Base-by-base conservation (phyloP, 2,888 invertebrate genomes). In the Digitonthophagus gazella region DNA sequence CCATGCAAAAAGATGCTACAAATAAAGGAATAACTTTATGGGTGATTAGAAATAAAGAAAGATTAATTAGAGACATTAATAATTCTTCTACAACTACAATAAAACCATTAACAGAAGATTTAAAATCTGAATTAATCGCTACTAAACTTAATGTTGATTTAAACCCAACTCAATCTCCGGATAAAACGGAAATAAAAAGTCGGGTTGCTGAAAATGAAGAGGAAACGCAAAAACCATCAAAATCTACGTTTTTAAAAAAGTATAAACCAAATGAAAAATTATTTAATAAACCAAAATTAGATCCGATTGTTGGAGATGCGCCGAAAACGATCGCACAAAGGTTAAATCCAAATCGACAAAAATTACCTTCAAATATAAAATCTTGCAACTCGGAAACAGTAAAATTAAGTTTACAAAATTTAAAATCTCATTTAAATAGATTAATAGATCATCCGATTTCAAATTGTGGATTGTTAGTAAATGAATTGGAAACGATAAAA, bases 401-500 rank as follows among this genome's bases (percentile, higher is more conserved):
- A 5, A 61, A 61, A 14, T 16, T 61, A 3, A 19, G n/a, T 18
- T 20, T 61, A n/a, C 61, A 61, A 19, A 20, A 20, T 19, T n/a
- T 61, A 18, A 61, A 61, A 11, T n/a, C 18, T 16, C 61, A 61
- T 16, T 18, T 20, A 18, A n/a, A 4, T 18, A 15, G 61, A n/a
- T 18, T 61, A 5, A 18, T 19, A 6, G 61, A 61, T 16, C n/a
- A n/a, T n/a, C n/a, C n/a, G n/a, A n/a, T n/a, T n/a, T n/a, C 18
- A n/a, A 18, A 18, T 5, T 61, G 61, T 61, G 61, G n/a, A 1
- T 16, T 61, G 18, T 5, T 61, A 8, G 6, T 16, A 2, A 11
- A n/a, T 8, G 61, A 61, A 19, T 14, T 61, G 14, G 61, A 61
- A 61, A 19, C 16, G 20, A 61, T 61, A n/a, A 61, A 61, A 19